Evolutionary conservation across 2,888 invertebrate species (phyloP), one percentile per base, ranked within the genome.

Genomic region (Liopterus haemorrhoidalis): DNA sequence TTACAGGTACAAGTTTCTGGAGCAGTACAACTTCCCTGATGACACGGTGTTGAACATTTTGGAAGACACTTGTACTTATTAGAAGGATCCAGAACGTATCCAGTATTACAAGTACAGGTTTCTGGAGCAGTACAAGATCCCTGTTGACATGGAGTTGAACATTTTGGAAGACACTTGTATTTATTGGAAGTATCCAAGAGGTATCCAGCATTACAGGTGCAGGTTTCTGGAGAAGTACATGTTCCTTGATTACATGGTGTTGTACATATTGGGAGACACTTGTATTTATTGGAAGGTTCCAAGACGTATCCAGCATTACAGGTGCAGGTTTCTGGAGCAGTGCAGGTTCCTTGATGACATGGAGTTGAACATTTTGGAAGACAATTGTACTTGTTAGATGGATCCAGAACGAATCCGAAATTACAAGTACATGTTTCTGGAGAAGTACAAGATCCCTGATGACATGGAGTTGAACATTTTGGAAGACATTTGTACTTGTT

Each of bases 181-280:
- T 42, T 40, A 31, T 72, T 68, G 2, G 57, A 55, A n/a, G 49
- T 64, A 50, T 77, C 75, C 19, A 57, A 46, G 1, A 67, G 51
- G 43, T 73, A 78, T 22, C 79, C 79, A 6, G 65, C 49, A 43
- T 73, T 71, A 51, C 79, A 79, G 4, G 54, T 51, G 42, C 70
- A 69, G 1, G 41, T 52, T 12, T 64, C 59, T 0, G 66, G 67
- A 2, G 56, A 57, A 1, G 55, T 55, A 41, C 69, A 70, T 12
- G 48, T 46, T 3, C 67, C 67, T 41, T 67, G 57, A 2, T 52
- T 8, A 37, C 62, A 62, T 12, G 49, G 24, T 32, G 47, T 47
- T 5, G 30, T 33, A 30, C 62, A 63, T 18, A 46, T 41, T 6
- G 59, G 58, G 15, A 61, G 54, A 46, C 72, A 11, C 43, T 47